Percentiles rank a stretch among this genome's conserved stretches.
phyloP scores from a whole-genome alignment of 1,140 invertebrate genomes.

The Drosophila tristis region DNA sequence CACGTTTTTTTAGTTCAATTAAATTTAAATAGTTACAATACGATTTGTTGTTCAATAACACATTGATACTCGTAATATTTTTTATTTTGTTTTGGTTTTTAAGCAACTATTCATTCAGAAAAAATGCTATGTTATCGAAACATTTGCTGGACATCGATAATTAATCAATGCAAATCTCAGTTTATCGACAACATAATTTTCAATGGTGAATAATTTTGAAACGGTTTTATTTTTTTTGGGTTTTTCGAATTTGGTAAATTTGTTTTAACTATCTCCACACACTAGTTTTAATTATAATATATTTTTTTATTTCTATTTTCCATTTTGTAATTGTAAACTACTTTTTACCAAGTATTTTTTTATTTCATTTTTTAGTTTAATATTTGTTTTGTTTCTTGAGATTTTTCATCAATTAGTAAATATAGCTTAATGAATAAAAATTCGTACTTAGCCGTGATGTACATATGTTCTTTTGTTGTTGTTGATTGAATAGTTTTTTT shows the following conservation, averaged over 20 bases:
- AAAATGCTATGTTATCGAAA: conserved; percentile 60
- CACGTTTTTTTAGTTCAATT: conserved; percentile 53
- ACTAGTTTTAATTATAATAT: conserved; percentile 53
- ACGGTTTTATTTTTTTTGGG: conserved; percentile 42
- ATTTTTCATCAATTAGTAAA: conserved; percentile 51
- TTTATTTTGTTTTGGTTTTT: conserved; percentile 28
- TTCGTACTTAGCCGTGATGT: conserved; percentile 78
- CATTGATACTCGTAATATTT: conserved; percentile 61
- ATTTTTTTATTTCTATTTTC: conserved; percentile 1
- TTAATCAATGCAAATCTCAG: background rate
- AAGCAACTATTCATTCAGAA: conserved; percentile 68
- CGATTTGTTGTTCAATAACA: conserved; percentile 54
- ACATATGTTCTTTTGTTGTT: conserved; percentile 60
- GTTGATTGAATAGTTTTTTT: conserved; percentile 27
- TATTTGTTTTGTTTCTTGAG: conserved; percentile 47
- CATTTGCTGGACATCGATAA: conserved; percentile 22
- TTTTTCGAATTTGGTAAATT: conserved; percentile 32
- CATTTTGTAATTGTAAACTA: conserved; percentile 64
- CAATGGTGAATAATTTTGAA: conserved; percentile 71
- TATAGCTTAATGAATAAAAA: conserved; percentile 79
- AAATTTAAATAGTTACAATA: conserved; percentile 65
- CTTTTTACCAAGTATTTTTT: conserved; percentile 54
- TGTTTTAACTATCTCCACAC: conserved; percentile 64
- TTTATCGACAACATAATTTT: conserved; percentile 42
- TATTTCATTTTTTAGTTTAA: conserved; percentile 39